These are phyloP conservation scores for Actias luna DNA, from an alignment of 2,888 invertebrate species.

Conservation along the genomic window DNA sequence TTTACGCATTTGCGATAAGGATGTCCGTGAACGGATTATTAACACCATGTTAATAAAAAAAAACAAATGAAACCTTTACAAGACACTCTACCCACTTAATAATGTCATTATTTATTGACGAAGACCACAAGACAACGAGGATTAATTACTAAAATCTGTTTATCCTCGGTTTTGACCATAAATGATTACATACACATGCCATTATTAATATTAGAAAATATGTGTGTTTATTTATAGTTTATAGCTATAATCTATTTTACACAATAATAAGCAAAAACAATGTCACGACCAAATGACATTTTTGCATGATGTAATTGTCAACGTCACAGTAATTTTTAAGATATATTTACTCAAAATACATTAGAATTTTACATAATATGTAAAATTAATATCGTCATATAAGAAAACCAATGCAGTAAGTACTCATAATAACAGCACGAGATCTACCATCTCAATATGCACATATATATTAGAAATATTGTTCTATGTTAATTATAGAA, in stretches of 20 bases:
- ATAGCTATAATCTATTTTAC: background rate
- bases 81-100: no score
- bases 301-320: conserved; percentile 9
- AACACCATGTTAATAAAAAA: no score
- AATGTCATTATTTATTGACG: no score
- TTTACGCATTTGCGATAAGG: no score
- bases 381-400: background rate
- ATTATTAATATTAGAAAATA: no score
- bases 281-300: background rate
- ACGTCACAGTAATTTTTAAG: conserved; percentile 12
- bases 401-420: conserved; percentile 31
- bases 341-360: background rate
- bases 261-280: background rate
- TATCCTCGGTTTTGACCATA: no score
- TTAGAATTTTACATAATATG: background rate
- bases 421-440: conserved; percentile 5
- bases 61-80: no score
- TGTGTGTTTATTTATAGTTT: no score
- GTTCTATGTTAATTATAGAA: background rate
- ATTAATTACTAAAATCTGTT: no score
- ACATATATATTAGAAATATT: background rate
- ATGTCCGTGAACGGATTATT: no score
- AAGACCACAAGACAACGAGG: no score
- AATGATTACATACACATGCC: no score
- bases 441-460: background rate